Evolutionary conservation across 2,888 invertebrate genomes (phyloP), one percentile per base, ranked within the genome.

Genomic region (Temnothorax ravouxi): DNA sequence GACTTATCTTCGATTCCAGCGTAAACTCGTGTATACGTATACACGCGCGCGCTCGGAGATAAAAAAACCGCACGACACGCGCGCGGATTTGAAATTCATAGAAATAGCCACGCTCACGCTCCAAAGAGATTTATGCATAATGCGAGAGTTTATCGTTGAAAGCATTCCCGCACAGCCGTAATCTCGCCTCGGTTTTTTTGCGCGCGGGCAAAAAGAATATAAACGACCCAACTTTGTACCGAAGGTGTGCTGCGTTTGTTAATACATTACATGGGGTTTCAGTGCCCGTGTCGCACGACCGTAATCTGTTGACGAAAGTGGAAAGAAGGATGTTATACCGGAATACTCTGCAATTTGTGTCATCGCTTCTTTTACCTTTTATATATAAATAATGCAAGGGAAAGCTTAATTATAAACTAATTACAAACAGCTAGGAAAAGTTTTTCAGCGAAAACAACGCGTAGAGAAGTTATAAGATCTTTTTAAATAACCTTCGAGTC

Each of bases 121-220:
- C 72, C 47, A 72, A 80, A 72, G 72, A 59, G 79, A 80, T 72
- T 72, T 72, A 59, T 80, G 59, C 79, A 80, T 80, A 80, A 80
- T 80, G 59, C 59, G 72, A 59, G 79, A 79, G 74, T 80, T 80
- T 80, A 80, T 80, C 72, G 79, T 71, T 79, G 72, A 80, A 80
- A 80, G 79, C 74, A 59, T 72, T 80, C 59, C 34, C 18, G 72
- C 47, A 44, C 72, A 47, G 47, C 34, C 72, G 56, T 80, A 80
- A 80, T 80, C 74, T 80, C 79, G 47, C 72, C 72, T 11, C 56
- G 47, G 72, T 72, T 80, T 80, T 80, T 79, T 80, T 80, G 56
- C 74, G 47, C 44, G 25, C 34, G 47, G 59, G 59, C 47, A 80
- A 80, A 72, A 80, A 72, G 72, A 72, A 56, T 71, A 59, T 54